phyloP scores from a whole-genome alignment of 2,797 vertebrate genomes.

The Sardinella longiceps region DNA sequence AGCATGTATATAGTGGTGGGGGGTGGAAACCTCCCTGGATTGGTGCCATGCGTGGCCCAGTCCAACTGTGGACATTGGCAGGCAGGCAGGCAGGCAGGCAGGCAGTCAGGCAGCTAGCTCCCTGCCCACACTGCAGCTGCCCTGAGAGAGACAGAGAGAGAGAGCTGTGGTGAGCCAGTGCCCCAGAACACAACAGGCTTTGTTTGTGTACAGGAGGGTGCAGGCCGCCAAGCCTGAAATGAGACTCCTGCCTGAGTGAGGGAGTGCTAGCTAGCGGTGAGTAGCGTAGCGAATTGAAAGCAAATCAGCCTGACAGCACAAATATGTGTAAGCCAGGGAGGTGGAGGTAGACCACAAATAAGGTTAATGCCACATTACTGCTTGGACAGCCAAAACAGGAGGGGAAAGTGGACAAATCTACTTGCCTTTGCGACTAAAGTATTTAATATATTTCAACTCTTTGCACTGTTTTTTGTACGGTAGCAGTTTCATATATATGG shows the following conservation, averaged over 20 bases:
- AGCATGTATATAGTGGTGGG: not conserved
- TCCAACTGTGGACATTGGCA: constrained; percentile 4
- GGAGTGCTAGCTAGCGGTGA: not conserved
- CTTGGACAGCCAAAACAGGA: not conserved
- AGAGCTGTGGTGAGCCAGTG: constrained; percentile 1
- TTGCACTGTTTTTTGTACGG: not conserved
- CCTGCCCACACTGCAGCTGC: not conserved
- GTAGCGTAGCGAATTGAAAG: constrained; percentile 9
- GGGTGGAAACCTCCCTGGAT: not conserved
- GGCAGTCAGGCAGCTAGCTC: not conserved
- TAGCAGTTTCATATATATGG: no score
- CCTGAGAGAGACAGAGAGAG: no score
- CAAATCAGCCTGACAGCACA: constrained; percentile 14
- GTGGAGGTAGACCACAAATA: constrained; percentile 6
- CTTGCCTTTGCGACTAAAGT: no score
- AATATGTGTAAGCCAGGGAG: not conserved
- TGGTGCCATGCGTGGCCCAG: not conserved
- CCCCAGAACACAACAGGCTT: constrained; percentile 38
- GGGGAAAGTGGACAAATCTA: not conserved
- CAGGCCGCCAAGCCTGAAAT: constrained; percentile 2
- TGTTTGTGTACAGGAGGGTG: constrained; percentile 24
- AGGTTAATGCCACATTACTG: constrained; percentile 8
- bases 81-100: no score
- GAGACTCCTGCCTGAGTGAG: constrained; percentile 12
- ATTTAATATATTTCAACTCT: not conserved